phyloP scores from a whole-genome alignment of 2,797 vertebrate species.

The Scolopax rusticola region DNA sequence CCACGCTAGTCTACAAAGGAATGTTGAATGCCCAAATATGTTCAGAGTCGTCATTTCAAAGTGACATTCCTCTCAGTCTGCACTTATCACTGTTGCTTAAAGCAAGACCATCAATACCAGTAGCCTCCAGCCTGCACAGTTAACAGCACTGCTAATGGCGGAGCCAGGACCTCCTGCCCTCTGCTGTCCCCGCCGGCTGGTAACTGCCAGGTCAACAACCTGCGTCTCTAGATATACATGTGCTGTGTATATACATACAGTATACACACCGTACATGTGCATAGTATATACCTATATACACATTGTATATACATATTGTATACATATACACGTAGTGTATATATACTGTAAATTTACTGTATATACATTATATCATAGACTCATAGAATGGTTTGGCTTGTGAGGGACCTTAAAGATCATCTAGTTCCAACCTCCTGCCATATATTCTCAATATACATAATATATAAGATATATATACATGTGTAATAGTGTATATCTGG shows the following conservation, averaged over 20 bases:
- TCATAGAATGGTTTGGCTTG: background rate
- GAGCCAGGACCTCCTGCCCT: too few relatives aligned
- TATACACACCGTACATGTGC: rapidly evolving
- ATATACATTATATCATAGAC: background rate
- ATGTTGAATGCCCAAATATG: background rate
- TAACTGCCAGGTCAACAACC: rapidly evolving
- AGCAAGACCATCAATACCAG: background rate
- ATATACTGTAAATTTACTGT: background rate
- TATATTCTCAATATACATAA: background rate
- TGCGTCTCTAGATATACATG: rapidly evolving
- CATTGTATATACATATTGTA: background rate
- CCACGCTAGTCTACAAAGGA: background rate
- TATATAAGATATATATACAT: background rate
- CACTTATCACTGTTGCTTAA: too few relatives aligned
- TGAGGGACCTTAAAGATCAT: background rate
- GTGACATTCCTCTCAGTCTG: background rate
- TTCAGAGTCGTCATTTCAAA: background rate
- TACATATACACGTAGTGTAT: background rate
- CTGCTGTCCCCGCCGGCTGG: background rate
- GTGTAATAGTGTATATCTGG: background rate
- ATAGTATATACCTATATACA: too few relatives aligned
- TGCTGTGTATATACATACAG: rapidly evolving
- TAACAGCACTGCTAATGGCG: background rate
- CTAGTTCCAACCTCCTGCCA: background rate
- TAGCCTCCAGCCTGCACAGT: rapidly evolving